phyloP scores from a whole-genome alignment of 2,113 vertebrate species.

The Dunckerocampus dactyliophorus region DNA sequence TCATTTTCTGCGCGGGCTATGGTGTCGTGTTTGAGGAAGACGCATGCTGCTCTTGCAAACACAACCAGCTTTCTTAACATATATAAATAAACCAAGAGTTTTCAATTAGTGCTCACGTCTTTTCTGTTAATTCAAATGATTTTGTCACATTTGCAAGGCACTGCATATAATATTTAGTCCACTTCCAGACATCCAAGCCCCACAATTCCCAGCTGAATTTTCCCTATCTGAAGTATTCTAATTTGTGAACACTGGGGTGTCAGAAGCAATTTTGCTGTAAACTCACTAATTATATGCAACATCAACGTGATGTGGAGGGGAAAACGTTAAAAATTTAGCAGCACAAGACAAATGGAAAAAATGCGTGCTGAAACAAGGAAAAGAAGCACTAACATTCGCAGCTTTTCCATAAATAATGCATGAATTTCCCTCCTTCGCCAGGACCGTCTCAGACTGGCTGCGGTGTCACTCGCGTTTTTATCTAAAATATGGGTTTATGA shows the following conservation, averaged over 20 bases:
- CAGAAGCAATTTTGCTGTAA: constrained; percentile 95
- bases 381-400: constrained; percentile 83
- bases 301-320: constrained; percentile 88
- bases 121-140: constrained; percentile 92
- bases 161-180: constrained; percentile 93
- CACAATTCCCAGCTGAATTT: constrained; percentile 85
- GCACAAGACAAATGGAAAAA: constrained; percentile 89
- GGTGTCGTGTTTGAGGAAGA: constrained; percentile 50
- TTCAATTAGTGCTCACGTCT: constrained; percentile 75
- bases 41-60: constrained; percentile 58
- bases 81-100: constrained; percentile 73
- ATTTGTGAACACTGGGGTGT: constrained; percentile 90
- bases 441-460: constrained; percentile 35
- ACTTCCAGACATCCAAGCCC: constrained; percentile 77
- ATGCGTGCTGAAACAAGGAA: constrained; percentile 86
- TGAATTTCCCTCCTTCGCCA: constrained; percentile 70
- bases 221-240: constrained; percentile 87
- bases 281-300: constrained; percentile 95
- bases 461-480: constrained; percentile 46
- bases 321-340: constrained; percentile 97
- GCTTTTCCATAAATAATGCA: constrained; percentile 94
- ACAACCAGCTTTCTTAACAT: constrained; percentile 60
- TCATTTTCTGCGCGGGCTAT: constrained; percentile 59
- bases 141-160: constrained; percentile 87
- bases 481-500: constrained; percentile 37